phyloP scores from a whole-genome alignment of 2,113 vertebrate species.

The Spermophilus dauricus region DNA sequence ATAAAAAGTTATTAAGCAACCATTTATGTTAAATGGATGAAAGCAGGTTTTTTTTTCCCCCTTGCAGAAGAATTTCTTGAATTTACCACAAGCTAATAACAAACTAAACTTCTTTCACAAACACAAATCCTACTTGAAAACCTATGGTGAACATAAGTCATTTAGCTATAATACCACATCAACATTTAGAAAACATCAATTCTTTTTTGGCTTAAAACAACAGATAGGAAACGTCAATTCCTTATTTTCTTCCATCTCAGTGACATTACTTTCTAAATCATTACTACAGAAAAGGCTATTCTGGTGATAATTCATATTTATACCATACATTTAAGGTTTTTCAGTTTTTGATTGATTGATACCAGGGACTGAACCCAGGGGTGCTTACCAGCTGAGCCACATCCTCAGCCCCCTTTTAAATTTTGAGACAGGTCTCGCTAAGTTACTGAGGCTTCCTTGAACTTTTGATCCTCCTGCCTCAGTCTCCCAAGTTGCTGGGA shows the following conservation, averaged over 20 bases:
- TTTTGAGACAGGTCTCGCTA: too few species aligned
- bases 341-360: too few species aligned
- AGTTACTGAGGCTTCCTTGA: too few species aligned
- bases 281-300: neutral
- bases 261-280: conserved; percentile 68
- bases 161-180: conserved; percentile 22
- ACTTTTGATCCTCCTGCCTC: too few species aligned
- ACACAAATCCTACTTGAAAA: conserved; percentile 60
- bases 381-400: too few species aligned
- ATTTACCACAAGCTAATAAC: conserved; percentile 53
- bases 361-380: too few species aligned
- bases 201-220: neutral
- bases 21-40: conserved; percentile 57
- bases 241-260: neutral
- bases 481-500: too few species aligned
- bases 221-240: conserved; percentile 26
- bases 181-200: conserved; percentile 42
- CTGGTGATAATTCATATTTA: conserved; percentile 5
- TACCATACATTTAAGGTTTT: conserved; percentile 31
- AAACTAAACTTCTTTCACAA: conserved; percentile 30
- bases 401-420: too few species aligned
- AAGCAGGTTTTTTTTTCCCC: conserved; percentile 69
- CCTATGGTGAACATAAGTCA: neutral
- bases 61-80: conserved; percentile 36
- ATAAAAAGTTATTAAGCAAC: conserved; percentile 61